A percentile compares a stretch with the other conserved stretches of the same genome.
These are phyloP conservation scores for Macaria liturata DNA, from an alignment of 2,888 invertebrate species.

Conservation along the genomic window DNA sequence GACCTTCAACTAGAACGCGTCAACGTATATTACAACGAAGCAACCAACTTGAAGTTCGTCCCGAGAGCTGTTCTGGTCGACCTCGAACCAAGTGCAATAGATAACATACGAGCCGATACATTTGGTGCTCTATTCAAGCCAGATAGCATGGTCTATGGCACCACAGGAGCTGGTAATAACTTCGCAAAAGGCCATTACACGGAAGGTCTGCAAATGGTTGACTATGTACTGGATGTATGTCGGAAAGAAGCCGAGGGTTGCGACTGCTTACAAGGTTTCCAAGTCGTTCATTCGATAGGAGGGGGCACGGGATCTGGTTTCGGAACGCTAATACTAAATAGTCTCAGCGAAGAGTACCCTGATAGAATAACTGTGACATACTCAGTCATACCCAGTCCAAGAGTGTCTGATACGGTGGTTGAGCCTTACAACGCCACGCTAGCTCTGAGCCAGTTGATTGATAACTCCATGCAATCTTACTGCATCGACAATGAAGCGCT, in stretches of 20 bases:
- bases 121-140: slow-evolving; percentile 88
- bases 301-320: slow-evolving; percentile 90
- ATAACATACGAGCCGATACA: slow-evolving; percentile 85
- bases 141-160: slow-evolving; percentile 87
- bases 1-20: slow-evolving; percentile 89
- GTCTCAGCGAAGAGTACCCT: slow-evolving; percentile 88
- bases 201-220: slow-evolving; percentile 85
- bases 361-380: slow-evolving; percentile 87
- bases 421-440: slow-evolving; percentile 88
- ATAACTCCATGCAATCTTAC: slow-evolving; percentile 85
- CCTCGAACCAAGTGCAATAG: slow-evolving; percentile 79
- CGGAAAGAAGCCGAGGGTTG: slow-evolving; percentile 85
- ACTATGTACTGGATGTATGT: slow-evolving; percentile 82
- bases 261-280: slow-evolving; percentile 86
- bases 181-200: slow-evolving; percentile 87
- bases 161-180: slow-evolving; percentile 82
- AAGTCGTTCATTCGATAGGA: slow-evolving; percentile 86
- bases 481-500: slow-evolving; percentile 91
- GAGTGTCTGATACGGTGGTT: slow-evolving; percentile 88
- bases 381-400: slow-evolving; percentile 88
- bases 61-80: slow-evolving; percentile 68
- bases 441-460: slow-evolving; percentile 85
- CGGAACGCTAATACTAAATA: slow-evolving; percentile 86
- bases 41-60: slow-evolving; percentile 63
- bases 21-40: slow-evolving; percentile 90